phyloP scores from a whole-genome alignment of 1,140 invertebrate genomes.

The Mamestra configurata region DNA sequence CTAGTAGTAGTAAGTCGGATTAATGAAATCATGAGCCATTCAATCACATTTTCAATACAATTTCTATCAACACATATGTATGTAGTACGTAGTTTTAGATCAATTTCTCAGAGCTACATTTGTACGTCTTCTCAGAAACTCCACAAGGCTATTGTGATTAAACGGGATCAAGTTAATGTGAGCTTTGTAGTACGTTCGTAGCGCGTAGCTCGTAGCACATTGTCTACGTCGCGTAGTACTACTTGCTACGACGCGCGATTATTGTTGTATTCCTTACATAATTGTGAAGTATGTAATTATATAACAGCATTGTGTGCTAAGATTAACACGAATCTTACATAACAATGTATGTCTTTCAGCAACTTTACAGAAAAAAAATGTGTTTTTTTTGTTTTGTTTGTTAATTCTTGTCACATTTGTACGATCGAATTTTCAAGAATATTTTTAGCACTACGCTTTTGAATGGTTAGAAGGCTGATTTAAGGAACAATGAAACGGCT shows the following conservation, averaged over 20 bases:
- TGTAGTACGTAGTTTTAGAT: neutral
- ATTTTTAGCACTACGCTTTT: too few species aligned
- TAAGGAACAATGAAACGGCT: too few species aligned
- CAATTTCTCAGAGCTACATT: conserved; percentile 19
- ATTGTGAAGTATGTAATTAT: conserved; percentile 12
- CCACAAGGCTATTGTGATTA: conserved; percentile 30
- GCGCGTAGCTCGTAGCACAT: conserved; percentile 20
- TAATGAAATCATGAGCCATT: too few species aligned
- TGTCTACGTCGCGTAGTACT: conserved; percentile 33
- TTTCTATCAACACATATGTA: neutral
- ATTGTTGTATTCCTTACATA: conserved; percentile 5
- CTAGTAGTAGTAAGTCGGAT: too few species aligned
- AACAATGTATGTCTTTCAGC: neutral
- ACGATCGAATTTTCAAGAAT: too few species aligned
- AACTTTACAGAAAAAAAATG: too few species aligned
- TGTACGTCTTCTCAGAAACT: conserved; percentile 18
- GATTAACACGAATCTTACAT: neutral
- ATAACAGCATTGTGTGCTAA: neutral
- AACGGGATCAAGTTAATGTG: conserved; percentile 34
- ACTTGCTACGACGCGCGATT: conserved; percentile 8
- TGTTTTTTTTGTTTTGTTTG: too few species aligned
- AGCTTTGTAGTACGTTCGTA: conserved; percentile 10
- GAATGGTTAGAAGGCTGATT: too few species aligned
- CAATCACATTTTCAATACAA: too few species aligned
- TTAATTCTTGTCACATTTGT: too few species aligned